A percentile compares a stretch with the other conserved stretches of the same genome.
These are phyloP conservation scores for Schizothorax lantsangensis DNA, from an alignment of 2,797 vertebrate genomes.

Conservation along the genomic window DNA sequence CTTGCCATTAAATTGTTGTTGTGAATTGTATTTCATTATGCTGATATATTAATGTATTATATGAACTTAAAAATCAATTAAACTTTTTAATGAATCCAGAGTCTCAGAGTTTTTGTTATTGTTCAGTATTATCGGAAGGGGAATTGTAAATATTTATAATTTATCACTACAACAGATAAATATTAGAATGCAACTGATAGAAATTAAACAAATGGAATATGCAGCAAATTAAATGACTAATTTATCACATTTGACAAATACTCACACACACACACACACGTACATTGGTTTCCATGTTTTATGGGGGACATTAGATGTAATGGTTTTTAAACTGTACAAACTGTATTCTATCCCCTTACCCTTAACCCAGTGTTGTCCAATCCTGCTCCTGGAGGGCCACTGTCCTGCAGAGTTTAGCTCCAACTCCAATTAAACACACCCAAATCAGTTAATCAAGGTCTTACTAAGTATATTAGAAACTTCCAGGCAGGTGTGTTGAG, in stretches of 20 bases:
- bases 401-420: too few species aligned
- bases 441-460: too few species aligned
- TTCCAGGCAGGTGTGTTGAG: too few species aligned
- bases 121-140: neutral
- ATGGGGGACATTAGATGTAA: neutral
- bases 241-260: neutral
- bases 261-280: neutral
- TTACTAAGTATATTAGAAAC: too few species aligned
- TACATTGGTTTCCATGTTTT: neutral
- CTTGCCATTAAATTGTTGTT: neutral
- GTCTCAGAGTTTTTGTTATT: neutral
- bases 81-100: constrained; percentile 1
- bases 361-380: too few species aligned
- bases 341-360: too few species aligned
- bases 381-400: too few species aligned
- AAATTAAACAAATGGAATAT: neutral
- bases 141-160: neutral
- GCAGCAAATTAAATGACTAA: neutral
- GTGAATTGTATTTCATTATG: constrained; percentile 2
- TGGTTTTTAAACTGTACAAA: neutral
- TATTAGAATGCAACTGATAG: neutral
- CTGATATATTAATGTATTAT: constrained; percentile 1
- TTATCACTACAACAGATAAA: neutral
- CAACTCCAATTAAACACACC: too few species aligned
- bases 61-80: neutral